Percentiles rank a stretch among this genome's conserved stretches.
Evolutionary conservation across 2,797 vertebrate species (phyloP).

Genomic region (Malurus leucopterus): DNA sequence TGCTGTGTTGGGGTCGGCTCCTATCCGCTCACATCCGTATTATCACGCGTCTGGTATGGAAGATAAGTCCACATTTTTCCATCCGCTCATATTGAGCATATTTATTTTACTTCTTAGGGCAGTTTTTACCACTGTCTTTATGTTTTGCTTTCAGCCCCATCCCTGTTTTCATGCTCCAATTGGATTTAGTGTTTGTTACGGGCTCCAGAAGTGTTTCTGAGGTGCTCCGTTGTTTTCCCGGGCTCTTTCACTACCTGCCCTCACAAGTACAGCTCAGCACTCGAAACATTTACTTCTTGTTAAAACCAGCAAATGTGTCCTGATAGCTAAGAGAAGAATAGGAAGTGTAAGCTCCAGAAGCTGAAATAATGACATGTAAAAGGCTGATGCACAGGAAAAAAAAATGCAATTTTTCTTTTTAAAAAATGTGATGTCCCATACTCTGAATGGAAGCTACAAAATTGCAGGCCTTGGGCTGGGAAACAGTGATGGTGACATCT

Average conservation of each 20-base stretch:
- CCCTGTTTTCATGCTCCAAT: fast-evolving
- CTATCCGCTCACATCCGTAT: fast-evolving
- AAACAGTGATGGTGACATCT: not conserved
- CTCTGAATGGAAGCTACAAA: not conserved
- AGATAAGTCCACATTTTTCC: not conserved
- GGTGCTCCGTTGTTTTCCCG: not conserved
- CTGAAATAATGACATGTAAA: not conserved
- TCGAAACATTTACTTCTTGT: not conserved
- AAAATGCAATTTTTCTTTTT: not conserved
- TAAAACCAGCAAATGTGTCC: not conserved
- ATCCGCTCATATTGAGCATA: fast-evolving
- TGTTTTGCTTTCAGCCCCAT: not conserved
- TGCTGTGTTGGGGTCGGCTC: fast-evolving
- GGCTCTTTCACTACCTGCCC: fast-evolving
- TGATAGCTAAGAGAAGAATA: not conserved
- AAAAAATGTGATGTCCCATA: not conserved
- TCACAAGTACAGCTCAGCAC: not conserved
- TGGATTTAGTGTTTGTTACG: not conserved
- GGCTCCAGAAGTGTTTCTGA: fast-evolving
- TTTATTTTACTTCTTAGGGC: not conserved
- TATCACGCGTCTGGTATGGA: fast-evolving
- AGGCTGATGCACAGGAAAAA: not conserved
- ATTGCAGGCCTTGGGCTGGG: not conserved
- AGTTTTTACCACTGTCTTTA: not conserved
- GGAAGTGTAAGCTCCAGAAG: not conserved